Percentiles rank a stretch among this genome's conserved stretches.
These are phyloP conservation scores for Apoderus coryli DNA, from an alignment of 2,888 invertebrate species.

Conservation along the genomic window DNA sequence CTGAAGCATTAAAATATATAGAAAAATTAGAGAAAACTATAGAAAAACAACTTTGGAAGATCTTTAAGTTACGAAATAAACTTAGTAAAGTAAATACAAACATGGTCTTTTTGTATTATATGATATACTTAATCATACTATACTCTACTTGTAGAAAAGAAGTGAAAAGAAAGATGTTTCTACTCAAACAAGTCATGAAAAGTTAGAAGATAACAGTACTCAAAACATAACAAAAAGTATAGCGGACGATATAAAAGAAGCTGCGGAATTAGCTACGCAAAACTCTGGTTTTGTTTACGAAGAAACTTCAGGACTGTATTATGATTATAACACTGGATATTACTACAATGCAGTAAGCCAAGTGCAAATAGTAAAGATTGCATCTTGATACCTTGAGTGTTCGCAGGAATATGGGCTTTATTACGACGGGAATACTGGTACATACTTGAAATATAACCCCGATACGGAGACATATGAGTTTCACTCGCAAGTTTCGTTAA, in stretches of 20 bases:
- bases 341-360: slow-evolving; percentile 82
- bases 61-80: slow-evolving; percentile 43
- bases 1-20: slow-evolving; percentile 43
- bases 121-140: no score
- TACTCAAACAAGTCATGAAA: slow-evolving; percentile 20
- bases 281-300: slow-evolving; percentile 75
- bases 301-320: slow-evolving; percentile 74
- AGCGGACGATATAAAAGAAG: slow-evolving; percentile 62
- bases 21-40: slow-evolving; percentile 41
- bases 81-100: slow-evolving; percentile 27
- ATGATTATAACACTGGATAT: slow-evolving; percentile 77
- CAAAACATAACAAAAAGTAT: slow-evolving; percentile 33
- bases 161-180: slow-evolving; percentile 17
- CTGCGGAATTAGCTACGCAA: slow-evolving; percentile 57
- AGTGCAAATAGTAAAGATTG: no score
- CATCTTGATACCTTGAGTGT: slow-evolving; percentile 9
- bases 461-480: slow-evolving; percentile 61
- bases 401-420: slow-evolving; percentile 71
- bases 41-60: slow-evolving; percentile 39
- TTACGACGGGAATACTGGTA: slow-evolving; percentile 74
- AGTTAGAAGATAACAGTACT: not conserved
- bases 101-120: no score
- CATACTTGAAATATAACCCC: slow-evolving; percentile 71
- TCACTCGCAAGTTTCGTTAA: slow-evolving; percentile 53
- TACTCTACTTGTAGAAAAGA: no score